Evolutionary conservation across 2,888 invertebrate genomes (phyloP).

Genomic region (Griposia aprilina): DNA sequence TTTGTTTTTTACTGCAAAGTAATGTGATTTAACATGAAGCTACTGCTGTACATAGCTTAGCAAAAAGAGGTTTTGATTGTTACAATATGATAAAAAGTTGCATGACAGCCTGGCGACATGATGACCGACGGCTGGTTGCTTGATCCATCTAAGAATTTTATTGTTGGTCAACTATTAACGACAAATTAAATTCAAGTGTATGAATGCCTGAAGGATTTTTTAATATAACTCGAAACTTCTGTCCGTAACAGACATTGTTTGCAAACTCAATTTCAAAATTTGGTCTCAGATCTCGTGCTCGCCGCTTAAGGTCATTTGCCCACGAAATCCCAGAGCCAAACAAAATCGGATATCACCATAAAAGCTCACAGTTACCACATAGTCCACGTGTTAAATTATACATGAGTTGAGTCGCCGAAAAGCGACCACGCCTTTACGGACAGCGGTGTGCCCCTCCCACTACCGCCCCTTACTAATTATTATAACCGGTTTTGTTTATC

Average conservation of each 20-base stretch:
- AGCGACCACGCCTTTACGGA: constrained; percentile 78
- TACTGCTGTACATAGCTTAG: constrained; percentile 46
- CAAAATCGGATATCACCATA: constrained; percentile 66
- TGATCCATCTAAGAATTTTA: constrained; percentile 2
- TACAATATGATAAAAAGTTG: constrained; percentile 22
- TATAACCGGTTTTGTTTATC: constrained; percentile 87
- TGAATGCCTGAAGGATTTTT: not conserved
- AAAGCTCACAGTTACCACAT: constrained; percentile 71
- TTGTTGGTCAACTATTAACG: not conserved
- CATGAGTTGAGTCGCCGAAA: constrained; percentile 79
- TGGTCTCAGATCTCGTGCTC: not conserved
- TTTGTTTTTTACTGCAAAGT: constrained; percentile 63
- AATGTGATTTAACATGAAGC: constrained; percentile 58
- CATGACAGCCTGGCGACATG: not conserved
- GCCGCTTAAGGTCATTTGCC: constrained; percentile 25
- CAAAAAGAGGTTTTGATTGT: constrained; percentile 39
- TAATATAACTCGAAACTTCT: not conserved
- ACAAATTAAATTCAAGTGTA: not conserved
- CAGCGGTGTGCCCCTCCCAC: constrained; percentile 81
- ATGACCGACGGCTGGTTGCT: not conserved
- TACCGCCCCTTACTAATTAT: constrained; percentile 88
- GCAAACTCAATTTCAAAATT: not conserved
- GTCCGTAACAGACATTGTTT: not conserved
- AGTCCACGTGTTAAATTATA: constrained; percentile 77
- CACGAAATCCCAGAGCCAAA: constrained; percentile 55